A percentile compares a stretch with the other conserved stretches of the same genome.
These are phyloP conservation scores for Drosophila nikananu DNA, from an alignment of 1,140 invertebrate genomes.

Conservation along the genomic window DNA sequence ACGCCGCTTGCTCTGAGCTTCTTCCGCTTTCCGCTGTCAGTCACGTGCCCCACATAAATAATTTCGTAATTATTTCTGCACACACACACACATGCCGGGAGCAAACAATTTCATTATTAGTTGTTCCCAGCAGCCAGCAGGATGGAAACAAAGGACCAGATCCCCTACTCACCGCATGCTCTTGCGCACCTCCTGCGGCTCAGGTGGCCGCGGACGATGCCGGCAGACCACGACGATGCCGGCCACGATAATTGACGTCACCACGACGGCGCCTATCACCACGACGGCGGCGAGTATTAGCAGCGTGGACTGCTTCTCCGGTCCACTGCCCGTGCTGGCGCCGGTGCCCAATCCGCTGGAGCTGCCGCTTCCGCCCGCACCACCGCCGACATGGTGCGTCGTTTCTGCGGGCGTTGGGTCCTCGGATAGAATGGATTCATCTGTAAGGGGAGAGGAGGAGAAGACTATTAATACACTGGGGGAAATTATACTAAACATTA, in stretches of 20 bases:
- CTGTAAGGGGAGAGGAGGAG: slow-evolving; percentile 30
- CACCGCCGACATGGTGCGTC: slow-evolving; percentile 77
- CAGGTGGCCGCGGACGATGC: slow-evolving; percentile 84
- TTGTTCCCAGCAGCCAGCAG: slow-evolving; percentile 38
- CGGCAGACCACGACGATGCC: slow-evolving; percentile 84
- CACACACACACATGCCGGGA: slow-evolving; percentile 44
- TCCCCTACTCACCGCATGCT: slow-evolving; percentile 79
- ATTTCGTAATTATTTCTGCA: slow-evolving; percentile 77
- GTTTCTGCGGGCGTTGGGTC: slow-evolving; percentile 85
- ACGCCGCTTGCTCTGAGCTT: slow-evolving; percentile 2
- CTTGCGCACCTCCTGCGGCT: slow-evolving; percentile 85
- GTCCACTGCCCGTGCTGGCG: slow-evolving; percentile 77
- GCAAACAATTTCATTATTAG: slow-evolving; percentile 79
- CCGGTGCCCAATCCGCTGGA: slow-evolving; percentile 64
- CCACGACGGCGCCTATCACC: slow-evolving; percentile 83
- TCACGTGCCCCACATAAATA: slow-evolving; percentile 77
- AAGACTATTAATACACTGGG: slow-evolving; percentile 5
- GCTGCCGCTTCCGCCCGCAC: slow-evolving; percentile 43
- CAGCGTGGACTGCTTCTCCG: slow-evolving; percentile 84
- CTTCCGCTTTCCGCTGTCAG: slow-evolving; percentile 32
- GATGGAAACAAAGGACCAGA: slow-evolving; percentile 19
- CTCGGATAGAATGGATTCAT: slow-evolving; percentile 84
- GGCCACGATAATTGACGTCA: slow-evolving; percentile 85
- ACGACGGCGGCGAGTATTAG: slow-evolving; percentile 83
- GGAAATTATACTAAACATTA: background rate